Conservation (phyloP, 2,888 invertebrate genomes). For the Prostheceraeus crozeri region DNA sequence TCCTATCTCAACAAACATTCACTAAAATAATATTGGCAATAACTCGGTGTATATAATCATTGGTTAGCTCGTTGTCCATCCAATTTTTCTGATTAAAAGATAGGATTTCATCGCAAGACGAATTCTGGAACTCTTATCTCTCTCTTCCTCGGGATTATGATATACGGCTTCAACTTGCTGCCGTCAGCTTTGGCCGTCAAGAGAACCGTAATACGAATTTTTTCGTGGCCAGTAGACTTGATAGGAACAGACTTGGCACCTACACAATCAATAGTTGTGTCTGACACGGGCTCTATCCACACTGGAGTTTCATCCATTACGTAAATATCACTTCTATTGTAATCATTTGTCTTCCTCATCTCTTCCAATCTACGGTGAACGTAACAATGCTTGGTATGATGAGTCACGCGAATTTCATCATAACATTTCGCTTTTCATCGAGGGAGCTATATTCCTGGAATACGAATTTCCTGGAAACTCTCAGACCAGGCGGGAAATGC, state of each 20-base stretch:
- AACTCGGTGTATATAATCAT: slow-evolving; percentile 28
- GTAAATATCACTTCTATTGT: too few species aligned
- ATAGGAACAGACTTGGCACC: slow-evolving; percentile 42
- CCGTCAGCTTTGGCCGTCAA: slow-evolving; percentile 41
- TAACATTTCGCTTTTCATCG: too few species aligned
- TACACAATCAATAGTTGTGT: slow-evolving; percentile 37
- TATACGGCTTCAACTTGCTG: slow-evolving; percentile 39
- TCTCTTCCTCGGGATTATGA: slow-evolving; percentile 39
- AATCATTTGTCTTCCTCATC: too few species aligned
- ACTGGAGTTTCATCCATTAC: slow-evolving; percentile 39
- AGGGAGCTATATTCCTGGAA: too few species aligned
- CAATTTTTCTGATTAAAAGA: slow-evolving; percentile 35
- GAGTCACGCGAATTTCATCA: too few species aligned
- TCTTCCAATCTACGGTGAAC: too few species aligned
- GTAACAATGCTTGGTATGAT: too few species aligned
- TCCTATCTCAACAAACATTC: slow-evolving; percentile 41
- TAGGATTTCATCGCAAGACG: slow-evolving; percentile 21
- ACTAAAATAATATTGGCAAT: slow-evolving; percentile 36
- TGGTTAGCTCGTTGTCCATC: slow-evolving; percentile 42
- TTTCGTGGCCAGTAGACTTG: slow-evolving; percentile 42
- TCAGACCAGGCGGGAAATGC: too few species aligned
- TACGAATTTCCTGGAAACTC: too few species aligned
- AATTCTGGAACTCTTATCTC: slow-evolving; percentile 31
- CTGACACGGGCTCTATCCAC: slow-evolving; percentile 33
- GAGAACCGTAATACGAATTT: slow-evolving; percentile 42